Evolutionary conservation across 2,113 vertebrate genomes (phyloP).

Genomic region (Nestor notabilis): DNA sequence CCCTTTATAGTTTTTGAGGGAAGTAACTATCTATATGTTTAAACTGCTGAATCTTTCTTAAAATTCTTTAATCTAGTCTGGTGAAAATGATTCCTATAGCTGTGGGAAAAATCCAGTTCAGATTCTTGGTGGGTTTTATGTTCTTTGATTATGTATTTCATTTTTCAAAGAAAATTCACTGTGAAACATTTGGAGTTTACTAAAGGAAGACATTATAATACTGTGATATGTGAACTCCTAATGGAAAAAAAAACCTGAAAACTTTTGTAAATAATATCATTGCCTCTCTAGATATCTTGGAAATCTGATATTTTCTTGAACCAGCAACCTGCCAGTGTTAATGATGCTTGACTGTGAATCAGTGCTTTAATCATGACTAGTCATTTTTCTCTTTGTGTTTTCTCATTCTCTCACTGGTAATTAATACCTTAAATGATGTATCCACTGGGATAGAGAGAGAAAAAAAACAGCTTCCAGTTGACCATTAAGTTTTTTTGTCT

Average conservation of each 20-base stretch:
- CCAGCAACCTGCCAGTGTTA: background rate
- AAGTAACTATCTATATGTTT: background rate
- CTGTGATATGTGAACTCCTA: background rate
- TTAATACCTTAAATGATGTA: background rate
- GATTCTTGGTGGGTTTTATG: background rate
- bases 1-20: background rate
- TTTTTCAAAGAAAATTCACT: background rate
- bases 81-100: background rate
- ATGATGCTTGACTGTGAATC: background rate
- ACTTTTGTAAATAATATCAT: background rate
- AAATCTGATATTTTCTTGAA: slow-evolving; percentile 17
- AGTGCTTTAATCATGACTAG: background rate
- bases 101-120: background rate
- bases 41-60: background rate
- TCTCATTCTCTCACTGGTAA: background rate
- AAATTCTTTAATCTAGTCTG: background rate
- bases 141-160: background rate
- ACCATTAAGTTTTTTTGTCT: background rate
- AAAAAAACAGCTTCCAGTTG: background rate
- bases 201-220: background rate
- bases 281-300: background rate
- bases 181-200: background rate
- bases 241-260: background rate
- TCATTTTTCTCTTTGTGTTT: background rate
- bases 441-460: background rate